phyloP scores from a whole-genome alignment of 2,888 invertebrate genomes.

The Brenthis ino region DNA sequence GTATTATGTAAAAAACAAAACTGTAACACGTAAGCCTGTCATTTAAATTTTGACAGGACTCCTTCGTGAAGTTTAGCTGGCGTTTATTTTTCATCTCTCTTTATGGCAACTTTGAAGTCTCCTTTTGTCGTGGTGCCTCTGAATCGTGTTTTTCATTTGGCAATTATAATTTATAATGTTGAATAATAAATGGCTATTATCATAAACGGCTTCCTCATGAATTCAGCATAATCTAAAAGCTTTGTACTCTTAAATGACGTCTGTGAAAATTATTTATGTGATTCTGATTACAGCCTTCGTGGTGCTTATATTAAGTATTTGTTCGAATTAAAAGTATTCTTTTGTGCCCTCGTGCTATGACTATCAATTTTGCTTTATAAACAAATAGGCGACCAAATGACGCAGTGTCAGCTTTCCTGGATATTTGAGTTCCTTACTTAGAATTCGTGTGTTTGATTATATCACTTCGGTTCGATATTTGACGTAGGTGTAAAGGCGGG shows the following conservation, averaged over 20 bases:
- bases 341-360: not conserved
- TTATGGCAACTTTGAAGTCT: slow-evolving; percentile 33
- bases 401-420: no score
- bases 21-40: no score
- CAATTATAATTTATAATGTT: slow-evolving; percentile 52
- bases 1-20: no score
- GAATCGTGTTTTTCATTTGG: slow-evolving; percentile 45
- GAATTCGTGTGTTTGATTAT: no score
- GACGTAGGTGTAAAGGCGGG: no score
- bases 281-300: slow-evolving; percentile 13
- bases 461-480: no score
- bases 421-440: no score
- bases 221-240: slow-evolving; percentile 39
- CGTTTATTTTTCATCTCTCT: slow-evolving; percentile 34
- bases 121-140: slow-evolving; percentile 33
- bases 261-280: slow-evolving; percentile 23
- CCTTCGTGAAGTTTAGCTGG: not conserved
- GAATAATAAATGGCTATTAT: slow-evolving; percentile 43
- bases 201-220: slow-evolving; percentile 49
- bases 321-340: not conserved
- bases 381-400: no score
- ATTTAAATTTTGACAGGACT: no score
- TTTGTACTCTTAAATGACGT: slow-evolving; percentile 27
- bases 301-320: slow-evolving; percentile 8
- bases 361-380: not conserved